Conservation (phyloP, 2,797 vertebrate species). For the Lophotriccus pileatus region DNA sequence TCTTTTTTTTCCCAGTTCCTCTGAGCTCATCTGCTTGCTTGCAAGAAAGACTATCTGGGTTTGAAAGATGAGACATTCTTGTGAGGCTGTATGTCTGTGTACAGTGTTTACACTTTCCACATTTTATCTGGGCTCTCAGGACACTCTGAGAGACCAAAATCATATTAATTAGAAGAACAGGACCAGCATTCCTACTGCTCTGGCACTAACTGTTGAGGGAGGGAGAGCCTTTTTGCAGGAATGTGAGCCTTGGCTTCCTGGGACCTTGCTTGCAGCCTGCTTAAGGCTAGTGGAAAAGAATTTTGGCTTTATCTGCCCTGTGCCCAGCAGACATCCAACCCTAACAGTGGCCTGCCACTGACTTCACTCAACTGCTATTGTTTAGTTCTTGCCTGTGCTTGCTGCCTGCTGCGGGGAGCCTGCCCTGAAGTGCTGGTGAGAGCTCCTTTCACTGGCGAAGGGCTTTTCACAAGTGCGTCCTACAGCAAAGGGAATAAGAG, state of each 20-base stretch:
- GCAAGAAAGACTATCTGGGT: slow-evolving; percentile 38
- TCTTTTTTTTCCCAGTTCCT: background rate
- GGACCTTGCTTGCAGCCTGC: background rate
- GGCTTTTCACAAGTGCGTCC: background rate
- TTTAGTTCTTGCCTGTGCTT: background rate
- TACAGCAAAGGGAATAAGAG: background rate
- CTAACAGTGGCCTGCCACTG: background rate
- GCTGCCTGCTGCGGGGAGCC: background rate
- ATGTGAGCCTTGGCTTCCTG: background rate
- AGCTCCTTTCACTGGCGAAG: background rate
- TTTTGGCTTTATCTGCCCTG: background rate
- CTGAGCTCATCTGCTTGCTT: slow-evolving; percentile 39
- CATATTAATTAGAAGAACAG: slow-evolving; percentile 45
- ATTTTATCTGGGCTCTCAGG: slow-evolving; percentile 34
- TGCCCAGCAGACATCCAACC: background rate
- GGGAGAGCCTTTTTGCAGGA: background rate
- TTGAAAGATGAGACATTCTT: slow-evolving; percentile 26
- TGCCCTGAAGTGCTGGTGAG: background rate
- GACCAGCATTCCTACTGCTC: slow-evolving; percentile 2
- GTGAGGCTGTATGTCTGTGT: slow-evolving; percentile 15
- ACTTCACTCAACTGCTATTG: background rate
- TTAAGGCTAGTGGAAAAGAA: background rate
- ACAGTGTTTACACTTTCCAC: slow-evolving; percentile 55
- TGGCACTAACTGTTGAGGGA: background rate
- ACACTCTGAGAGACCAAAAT: slow-evolving; percentile 4